Evolutionary conservation across 2,888 invertebrate genomes (phyloP).

Genomic region (Dinocampus coccinellae): DNA sequence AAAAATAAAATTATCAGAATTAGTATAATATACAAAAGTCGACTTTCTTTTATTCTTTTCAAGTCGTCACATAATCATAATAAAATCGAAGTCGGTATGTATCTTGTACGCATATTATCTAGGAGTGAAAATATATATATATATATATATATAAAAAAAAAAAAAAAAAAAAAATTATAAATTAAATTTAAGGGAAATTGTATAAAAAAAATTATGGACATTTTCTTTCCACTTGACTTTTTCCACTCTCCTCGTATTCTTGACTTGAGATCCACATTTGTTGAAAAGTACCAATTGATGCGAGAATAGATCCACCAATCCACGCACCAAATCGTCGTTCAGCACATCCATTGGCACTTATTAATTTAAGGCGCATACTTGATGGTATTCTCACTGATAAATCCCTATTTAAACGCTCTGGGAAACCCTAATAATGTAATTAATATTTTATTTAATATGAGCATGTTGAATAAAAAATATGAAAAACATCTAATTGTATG

Average conservation of each 20-base stretch:
- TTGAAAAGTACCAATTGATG: slow-evolving; percentile 98
- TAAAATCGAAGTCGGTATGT: neutral
- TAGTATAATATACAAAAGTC: neutral
- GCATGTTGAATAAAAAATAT: neutral
- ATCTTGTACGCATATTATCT: neutral
- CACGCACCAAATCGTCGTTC: slow-evolving; percentile 97
- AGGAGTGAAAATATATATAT: slow-evolving; percentile 1
- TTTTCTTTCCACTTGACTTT: slow-evolving; percentile 96
- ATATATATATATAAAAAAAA: no score
- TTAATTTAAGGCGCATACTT: slow-evolving; percentile 93
- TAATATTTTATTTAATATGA: neutral
- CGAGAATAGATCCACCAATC: slow-evolving; percentile 98
- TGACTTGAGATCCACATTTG: slow-evolving; percentile 99
- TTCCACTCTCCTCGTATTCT: slow-evolving; percentile 98
- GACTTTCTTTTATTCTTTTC: no score
- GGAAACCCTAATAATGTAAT: slow-evolving; percentile 80
- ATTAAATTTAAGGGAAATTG: no score
- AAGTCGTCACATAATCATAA: neutral
- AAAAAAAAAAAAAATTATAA: slow-evolving; percentile 12
- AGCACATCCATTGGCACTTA: slow-evolving; percentile 89
- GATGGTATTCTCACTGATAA: slow-evolving; percentile 90
- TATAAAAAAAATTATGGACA: slow-evolving; percentile 75
- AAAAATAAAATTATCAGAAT: slow-evolving; percentile 38
- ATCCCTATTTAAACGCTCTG: slow-evolving; percentile 91
- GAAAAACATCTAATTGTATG: neutral